Evolutionary conservation across 1,140 invertebrate species (phyloP), one percentile per base, ranked within the genome.

Genomic region (Palaemon carinicauda): DNA sequence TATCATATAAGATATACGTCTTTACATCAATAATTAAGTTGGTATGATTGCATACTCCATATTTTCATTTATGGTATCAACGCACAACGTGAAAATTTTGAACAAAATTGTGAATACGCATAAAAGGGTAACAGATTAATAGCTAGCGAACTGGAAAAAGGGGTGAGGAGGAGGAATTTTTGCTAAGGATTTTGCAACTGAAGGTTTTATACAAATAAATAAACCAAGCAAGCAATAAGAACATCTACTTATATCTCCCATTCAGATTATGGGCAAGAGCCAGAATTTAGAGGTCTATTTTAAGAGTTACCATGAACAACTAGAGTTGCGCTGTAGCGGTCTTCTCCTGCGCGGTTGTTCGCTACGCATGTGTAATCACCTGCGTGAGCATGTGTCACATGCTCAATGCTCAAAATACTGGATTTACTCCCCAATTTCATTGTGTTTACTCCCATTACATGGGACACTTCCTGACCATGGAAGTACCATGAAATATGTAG

Each of bases 401-500:
- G 94, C 83, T 95, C 94, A 85, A 97, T 96, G 54, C 94, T 94
- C 85, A 98, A 91, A 89, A 96, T 92, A 83, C 94, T 95, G 85
- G 94, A 94, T 90, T 94, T 94, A 88, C 94, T 94, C 77, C 95
- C 95, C 89, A 95, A 91, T 91, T 93, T 94, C 50, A 90, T 90
- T 12, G 91, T 92, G 0, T 89, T 87, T 29, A 92, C 90, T 33
- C 86, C 80, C 77, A 84, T 73, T 5, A 85, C 73, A 27, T 82
- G 41, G 54, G 89, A 90, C 12, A 91, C 82, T 31, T 89, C 89
- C 89, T 91, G 92, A 90, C 93, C 94, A 89, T 95, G 94, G 90
- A 96, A 95, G 80, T 94, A 93, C 96, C 96, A 97, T 54, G 92
- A 92, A 88, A 97, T 95, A 82, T 94, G 94, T 80, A 97, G 92